Base-by-base conservation (phyloP, 1,140 invertebrate genomes). In the Panagrolaimus sp. region DNA sequence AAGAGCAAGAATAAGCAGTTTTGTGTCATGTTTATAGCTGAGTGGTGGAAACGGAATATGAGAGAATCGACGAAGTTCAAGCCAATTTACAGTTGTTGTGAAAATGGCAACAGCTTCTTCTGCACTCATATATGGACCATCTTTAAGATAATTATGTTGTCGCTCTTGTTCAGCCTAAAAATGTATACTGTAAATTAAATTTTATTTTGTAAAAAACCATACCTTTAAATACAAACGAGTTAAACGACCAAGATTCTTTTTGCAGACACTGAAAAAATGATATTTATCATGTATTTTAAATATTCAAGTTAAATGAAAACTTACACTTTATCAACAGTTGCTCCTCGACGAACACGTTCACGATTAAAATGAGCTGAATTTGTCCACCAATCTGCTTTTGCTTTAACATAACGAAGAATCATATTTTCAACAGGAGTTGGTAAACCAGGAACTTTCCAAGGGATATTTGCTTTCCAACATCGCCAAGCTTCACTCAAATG, bases 331-430 rank as follows among this genome's bases (percentile, higher is more conserved):
- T 99, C 96, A 21, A 98, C 95, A 24, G 87, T 87, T 15, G 87
- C 87, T 8, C 87, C 87, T 68, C 87, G 79, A 38, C 87, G 71
- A 67, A 87, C 87, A 73, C 96, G 87, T 85, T 99, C 96, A 28
- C 96, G 88, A 86, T 99, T 99, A 84, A 99, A 99, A 86, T 99
- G 96, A 1, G 96, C 96, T 0, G 96, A 99, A 84, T 98, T 99
- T 0, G 96, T 99, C 96, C 96, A 99, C 96, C 96, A 99, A 85
- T 99, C 96, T 0, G 96, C 96, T 84, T 99, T 99, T 89, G 98
- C 98, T 32, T 99, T 99, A 0, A 99, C 96, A 84, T 98, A 99
- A 48, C 96, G 88, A 21, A 99, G 88, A 76, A 99, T 99, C 96
- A 99, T 99, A 84, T 98, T 99, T 86, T 99, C 96, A 79, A 99